Conservation (phyloP, 2,888 invertebrate species). For the Drosophila mimetica region DNA sequence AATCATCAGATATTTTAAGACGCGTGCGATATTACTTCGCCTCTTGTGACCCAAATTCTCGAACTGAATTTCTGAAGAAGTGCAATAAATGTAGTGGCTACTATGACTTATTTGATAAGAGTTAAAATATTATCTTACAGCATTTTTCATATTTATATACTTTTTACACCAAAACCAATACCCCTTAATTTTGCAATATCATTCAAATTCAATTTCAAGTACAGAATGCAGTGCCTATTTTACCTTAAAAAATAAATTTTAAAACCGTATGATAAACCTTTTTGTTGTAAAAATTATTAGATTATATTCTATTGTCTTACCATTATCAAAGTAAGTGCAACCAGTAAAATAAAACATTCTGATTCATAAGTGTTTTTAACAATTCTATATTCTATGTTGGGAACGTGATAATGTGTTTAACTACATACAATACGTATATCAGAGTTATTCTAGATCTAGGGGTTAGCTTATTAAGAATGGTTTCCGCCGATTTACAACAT, state of each 20-base stretch:
- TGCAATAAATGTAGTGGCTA: conserved; percentile 14
- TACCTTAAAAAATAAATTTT: too few species aligned
- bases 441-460: conserved; percentile 11
- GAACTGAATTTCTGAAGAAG: not conserved
- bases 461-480: conserved; percentile 29
- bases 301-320: too few species aligned
- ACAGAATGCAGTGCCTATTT: too few species aligned
- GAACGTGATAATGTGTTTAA: not conserved
- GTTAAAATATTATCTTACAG: not conserved
- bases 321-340: not conserved
- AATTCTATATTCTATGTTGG: conserved; percentile 16
- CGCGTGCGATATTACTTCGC: conserved; percentile 15
- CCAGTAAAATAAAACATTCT: not conserved
- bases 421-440: conserved; percentile 20
- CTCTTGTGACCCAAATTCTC: conserved; percentile 4
- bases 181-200: too few species aligned
- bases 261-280: too few species aligned
- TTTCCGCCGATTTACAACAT: conserved; percentile 39
- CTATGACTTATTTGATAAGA: not conserved
- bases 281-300: too few species aligned
- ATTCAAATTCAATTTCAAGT: too few species aligned
- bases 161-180: too few species aligned
- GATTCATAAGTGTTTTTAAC: conserved; percentile 5
- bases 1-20: conserved; percentile 1
- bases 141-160: too few species aligned